A percentile compares a stretch with the other conserved stretches of the same genome.
Conservation (phyloP, 2,113 vertebrate genomes). For the Meriones unguiculatus region DNA sequence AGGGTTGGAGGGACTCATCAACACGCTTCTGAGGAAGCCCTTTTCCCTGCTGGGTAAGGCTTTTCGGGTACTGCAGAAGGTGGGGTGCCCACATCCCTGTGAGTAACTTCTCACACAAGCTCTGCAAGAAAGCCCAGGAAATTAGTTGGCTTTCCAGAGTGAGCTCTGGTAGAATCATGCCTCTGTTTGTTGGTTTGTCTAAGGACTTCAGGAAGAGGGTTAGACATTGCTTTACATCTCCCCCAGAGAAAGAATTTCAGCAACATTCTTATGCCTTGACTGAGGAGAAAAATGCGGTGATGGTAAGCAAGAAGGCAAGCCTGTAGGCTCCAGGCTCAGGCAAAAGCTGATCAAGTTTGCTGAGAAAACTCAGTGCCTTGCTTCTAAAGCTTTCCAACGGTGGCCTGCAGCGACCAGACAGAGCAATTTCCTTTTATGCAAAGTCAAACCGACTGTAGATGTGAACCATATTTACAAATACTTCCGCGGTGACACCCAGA, state of each 20-base stretch:
- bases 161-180: neutral
- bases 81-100: neutral
- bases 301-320: neutral
- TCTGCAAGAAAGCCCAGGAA: neutral
- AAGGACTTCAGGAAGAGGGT: neutral
- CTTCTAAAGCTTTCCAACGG: neutral
- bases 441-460: neutral
- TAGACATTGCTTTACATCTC: neutral
- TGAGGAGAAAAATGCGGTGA: neutral
- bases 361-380: neutral
- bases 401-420: neutral
- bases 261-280: neutral
- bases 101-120: neutral
- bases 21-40: neutral
- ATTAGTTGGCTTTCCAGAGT: neutral
- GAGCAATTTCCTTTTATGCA: neutral
- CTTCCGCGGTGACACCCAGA: neutral
- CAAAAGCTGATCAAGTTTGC: neutral
- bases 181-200: neutral
- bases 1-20: neutral
- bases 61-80: neutral
- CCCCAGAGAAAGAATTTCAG: neutral
- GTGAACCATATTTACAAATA: neutral
- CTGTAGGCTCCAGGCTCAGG: neutral
- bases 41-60: neutral